Percentiles rank a stretch among this genome's conserved stretches.
Conservation (phyloP, 2,888 invertebrate species). For the Trisateles emortualis region DNA sequence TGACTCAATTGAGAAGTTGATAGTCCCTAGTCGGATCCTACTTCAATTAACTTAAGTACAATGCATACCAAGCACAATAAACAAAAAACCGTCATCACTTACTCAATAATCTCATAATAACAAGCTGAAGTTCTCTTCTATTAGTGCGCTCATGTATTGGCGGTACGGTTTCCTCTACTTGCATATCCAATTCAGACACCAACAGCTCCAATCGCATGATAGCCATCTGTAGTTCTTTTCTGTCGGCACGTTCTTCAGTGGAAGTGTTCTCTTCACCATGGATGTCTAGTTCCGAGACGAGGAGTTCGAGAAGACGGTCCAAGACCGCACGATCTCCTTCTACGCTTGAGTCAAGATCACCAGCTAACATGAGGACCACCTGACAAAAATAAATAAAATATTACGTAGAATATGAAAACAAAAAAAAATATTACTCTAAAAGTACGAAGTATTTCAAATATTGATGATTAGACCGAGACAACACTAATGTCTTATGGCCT, state of each 20-base stretch:
- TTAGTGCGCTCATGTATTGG: slow-evolving; percentile 89
- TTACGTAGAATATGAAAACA: too few species aligned
- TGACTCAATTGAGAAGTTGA: too few species aligned
- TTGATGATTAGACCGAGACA: too few species aligned
- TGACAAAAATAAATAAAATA: slow-evolving; percentile 51
- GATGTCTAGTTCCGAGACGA: slow-evolving; percentile 91
- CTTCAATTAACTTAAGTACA: too few species aligned
- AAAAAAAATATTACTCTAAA: background rate
- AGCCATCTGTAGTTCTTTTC: slow-evolving; percentile 95
- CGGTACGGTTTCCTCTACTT: slow-evolving; percentile 75
- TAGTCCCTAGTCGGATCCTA: too few species aligned
- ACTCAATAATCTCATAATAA: slow-evolving; percentile 95
- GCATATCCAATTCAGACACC: slow-evolving; percentile 90
- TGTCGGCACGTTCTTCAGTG: slow-evolving; percentile 88
- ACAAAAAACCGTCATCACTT: slow-evolving; percentile 57
- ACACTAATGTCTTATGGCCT: too few species aligned
- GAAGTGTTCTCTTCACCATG: slow-evolving; percentile 73
- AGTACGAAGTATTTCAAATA: too few species aligned
- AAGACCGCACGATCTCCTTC: slow-evolving; percentile 93
- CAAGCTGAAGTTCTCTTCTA: slow-evolving; percentile 94
- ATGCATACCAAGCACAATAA: too few species aligned
- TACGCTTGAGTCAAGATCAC: slow-evolving; percentile 94
- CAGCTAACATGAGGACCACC: slow-evolving; percentile 95
- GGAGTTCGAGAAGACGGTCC: slow-evolving; percentile 90
- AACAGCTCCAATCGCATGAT: slow-evolving; percentile 92